A percentile compares a stretch with the other conserved stretches of the same genome.
Evolutionary conservation across 2,888 invertebrate genomes (phyloP).

Genomic region (Synergus gifuensis): DNA sequence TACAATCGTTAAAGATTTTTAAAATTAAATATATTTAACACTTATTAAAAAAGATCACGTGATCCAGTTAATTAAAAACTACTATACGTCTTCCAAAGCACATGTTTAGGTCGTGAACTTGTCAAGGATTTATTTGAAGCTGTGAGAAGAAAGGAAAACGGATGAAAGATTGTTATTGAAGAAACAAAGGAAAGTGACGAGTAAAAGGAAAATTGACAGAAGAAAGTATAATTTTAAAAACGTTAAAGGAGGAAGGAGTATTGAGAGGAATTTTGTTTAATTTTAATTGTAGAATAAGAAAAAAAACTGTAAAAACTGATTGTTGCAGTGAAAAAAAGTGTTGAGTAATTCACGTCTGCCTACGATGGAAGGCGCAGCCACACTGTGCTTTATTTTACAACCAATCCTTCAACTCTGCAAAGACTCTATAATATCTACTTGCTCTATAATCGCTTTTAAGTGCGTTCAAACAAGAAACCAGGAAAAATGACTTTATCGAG

Average conservation of each 20-base stretch:
- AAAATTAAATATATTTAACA: background rate
- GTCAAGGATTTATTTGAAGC: background rate
- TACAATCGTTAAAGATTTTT: background rate
- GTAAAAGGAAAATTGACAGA: background rate
- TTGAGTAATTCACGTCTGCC: background rate
- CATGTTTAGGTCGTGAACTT: background rate
- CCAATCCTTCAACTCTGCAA: background rate
- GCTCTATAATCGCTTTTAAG: background rate
- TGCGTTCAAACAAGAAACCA: background rate
- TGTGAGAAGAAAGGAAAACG: background rate
- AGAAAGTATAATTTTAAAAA: background rate
- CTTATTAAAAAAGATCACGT: background rate
- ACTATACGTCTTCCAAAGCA: background rate
- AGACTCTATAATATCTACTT: background rate
- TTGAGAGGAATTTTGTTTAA: background rate
- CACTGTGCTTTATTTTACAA: slow-evolving; percentile 25
- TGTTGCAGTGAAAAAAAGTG: background rate
- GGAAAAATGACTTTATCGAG: background rate
- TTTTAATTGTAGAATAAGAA: background rate
- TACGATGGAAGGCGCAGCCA: background rate
- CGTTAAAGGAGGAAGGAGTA: background rate
- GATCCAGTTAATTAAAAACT: background rate
- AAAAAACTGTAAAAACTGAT: background rate
- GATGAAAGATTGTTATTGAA: background rate
- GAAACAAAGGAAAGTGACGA: background rate